These are phyloP conservation scores for Drosophila arawakana DNA, from an alignment of 1,140 invertebrate species.

Conservation along the genomic window DNA sequence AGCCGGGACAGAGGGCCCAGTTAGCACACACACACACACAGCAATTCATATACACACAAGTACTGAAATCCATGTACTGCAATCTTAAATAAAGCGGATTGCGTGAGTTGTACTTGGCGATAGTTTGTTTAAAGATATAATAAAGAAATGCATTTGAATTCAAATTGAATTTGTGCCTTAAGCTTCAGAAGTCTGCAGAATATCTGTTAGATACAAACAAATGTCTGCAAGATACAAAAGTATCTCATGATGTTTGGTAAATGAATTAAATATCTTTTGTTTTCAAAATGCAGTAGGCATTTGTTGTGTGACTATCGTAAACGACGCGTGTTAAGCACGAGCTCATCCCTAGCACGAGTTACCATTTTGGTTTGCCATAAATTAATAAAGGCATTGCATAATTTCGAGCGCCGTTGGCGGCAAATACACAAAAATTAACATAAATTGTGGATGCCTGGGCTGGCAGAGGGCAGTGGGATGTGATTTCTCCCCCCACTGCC, in stretches of 20 bases:
- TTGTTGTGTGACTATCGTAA: background rate
- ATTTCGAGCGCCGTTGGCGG: slow-evolving; percentile 69
- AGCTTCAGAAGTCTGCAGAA: no score
- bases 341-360: slow-evolving; percentile 37
- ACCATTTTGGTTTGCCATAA: slow-evolving; percentile 68
- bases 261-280: background rate
- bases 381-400: slow-evolving; percentile 82
- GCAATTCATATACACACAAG: no score
- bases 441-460: slow-evolving; percentile 59
- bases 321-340: slow-evolving; percentile 32
- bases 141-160: background rate
- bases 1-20: slow-evolving; percentile 48
- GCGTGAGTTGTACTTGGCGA: slow-evolving; percentile 2
- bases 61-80: no score
- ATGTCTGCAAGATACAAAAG: no score
- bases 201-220: no score
- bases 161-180: no score
- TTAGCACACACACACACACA: slow-evolving; percentile 9
- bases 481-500: background rate
- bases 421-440: slow-evolving; percentile 78
- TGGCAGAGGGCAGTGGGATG: background rate
- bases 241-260: background rate
- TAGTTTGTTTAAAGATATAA: background rate
- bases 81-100: background rate
- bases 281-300: background rate